Percentiles rank a stretch among this genome's conserved stretches.
Evolutionary conservation across 2,888 invertebrate genomes (phyloP).

Genomic region (Spodoptera picta): DNA sequence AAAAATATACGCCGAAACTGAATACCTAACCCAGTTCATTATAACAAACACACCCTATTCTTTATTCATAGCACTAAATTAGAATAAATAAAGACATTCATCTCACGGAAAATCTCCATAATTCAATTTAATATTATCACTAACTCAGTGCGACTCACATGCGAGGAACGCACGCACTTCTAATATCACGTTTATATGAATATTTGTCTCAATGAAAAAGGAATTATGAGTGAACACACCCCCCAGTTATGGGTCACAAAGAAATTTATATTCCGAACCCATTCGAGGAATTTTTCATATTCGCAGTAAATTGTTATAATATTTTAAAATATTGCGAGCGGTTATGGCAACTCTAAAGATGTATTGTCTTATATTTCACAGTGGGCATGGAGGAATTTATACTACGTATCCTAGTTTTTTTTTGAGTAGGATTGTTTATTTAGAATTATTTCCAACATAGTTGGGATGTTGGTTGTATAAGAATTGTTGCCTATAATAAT

Average conservation of each 20-base stretch:
- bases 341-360: conserved; percentile 53
- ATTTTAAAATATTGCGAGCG: conserved; percentile 70
- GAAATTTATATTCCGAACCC: conserved; percentile 77
- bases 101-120: conserved; percentile 54
- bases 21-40: conserved; percentile 17
- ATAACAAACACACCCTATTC: conserved; percentile 7
- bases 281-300: conserved; percentile 81
- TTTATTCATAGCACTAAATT: conserved; percentile 35
- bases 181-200: conserved; percentile 79
- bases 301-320: conserved; percentile 71
- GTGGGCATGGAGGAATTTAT: not conserved
- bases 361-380: conserved; percentile 20
- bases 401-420: no score
- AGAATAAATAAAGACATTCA: conserved; percentile 46
- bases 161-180: conserved; percentile 72
- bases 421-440: no score
- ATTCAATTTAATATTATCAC: conserved; percentile 68
- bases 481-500: no score
- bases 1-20: not conserved
- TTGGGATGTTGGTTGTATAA: no score
- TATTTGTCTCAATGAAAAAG: conserved; percentile 88
- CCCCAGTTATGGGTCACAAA: conserved; percentile 73
- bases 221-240: conserved; percentile 80
- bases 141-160: conserved; percentile 71
- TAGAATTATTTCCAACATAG: no score